phyloP scores from a whole-genome alignment of 2,888 invertebrate species.

The Drosophila mimica region DNA sequence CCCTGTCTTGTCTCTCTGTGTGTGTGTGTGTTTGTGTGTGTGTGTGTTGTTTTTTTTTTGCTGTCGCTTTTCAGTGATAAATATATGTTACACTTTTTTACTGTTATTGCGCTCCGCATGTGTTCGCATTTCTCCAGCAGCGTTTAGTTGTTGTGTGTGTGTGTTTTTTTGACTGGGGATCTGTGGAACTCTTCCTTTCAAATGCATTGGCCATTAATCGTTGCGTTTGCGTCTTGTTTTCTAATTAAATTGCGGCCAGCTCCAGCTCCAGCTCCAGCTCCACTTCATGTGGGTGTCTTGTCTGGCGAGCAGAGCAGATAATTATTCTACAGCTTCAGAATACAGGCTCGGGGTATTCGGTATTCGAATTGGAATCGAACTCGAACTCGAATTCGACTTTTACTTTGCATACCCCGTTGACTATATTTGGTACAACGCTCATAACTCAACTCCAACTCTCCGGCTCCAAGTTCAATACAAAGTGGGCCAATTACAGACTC shows the following conservation, averaged over 20 bases:
- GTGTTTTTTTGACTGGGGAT: neutral
- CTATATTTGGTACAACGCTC: constrained; percentile 37
- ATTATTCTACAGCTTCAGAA: constrained; percentile 61
- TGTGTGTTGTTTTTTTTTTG: constrained; percentile 29
- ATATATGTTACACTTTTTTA: constrained; percentile 80
- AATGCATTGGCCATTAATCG: constrained; percentile 77
- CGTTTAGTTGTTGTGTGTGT: constrained; percentile 1
- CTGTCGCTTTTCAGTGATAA: constrained; percentile 77
- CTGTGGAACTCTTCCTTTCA: constrained; percentile 71
- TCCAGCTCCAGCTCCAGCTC: neutral
- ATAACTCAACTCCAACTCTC: constrained; percentile 38
- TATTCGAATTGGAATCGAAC: constrained; percentile 17
- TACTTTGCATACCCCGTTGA: constrained; percentile 70
- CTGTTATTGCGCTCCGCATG: constrained; percentile 79
- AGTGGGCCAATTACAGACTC: constrained; percentile 52
- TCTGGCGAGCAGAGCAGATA: constrained; percentile 30
- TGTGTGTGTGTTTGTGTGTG: constrained; percentile 31
- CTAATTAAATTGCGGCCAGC: constrained; percentile 77
- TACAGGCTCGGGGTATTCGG: constrained; percentile 17
- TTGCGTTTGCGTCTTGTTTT: constrained; percentile 68
- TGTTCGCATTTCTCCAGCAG: constrained; percentile 70
- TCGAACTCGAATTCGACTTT: constrained; percentile 55
- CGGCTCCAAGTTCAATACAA: constrained; percentile 27
- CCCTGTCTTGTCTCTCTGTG: constrained; percentile 29
- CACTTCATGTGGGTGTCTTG: constrained; percentile 66